Evolutionary conservation across 2,888 invertebrate genomes (phyloP).

Genomic region (Heliconius aoede): DNA sequence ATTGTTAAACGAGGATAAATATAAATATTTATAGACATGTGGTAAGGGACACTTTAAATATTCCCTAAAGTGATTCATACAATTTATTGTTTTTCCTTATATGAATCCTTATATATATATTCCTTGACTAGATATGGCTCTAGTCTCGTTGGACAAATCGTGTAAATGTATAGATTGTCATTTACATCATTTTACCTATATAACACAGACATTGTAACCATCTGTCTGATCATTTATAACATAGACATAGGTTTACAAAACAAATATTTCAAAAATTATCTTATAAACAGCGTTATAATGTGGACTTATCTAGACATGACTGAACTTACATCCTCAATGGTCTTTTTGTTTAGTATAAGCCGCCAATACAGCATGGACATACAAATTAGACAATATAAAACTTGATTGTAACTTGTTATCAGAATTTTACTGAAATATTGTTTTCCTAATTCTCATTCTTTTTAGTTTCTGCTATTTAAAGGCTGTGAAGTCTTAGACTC

Average conservation of each 20-base stretch:
- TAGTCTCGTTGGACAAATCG: no score
- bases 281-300: neutral
- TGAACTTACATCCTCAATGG: neutral
- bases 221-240: neutral
- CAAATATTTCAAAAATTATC: neutral
- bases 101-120: neutral
- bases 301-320: neutral
- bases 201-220: neutral
- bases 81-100: conserved; percentile 1
- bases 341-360: neutral
- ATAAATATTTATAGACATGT: neutral
- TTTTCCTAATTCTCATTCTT: no score
- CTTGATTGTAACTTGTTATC: neutral
- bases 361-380: neutral
- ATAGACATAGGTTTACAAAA: neutral
- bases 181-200: neutral
- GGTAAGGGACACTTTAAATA: neutral
- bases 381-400: neutral
- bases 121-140: neutral
- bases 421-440: no score
- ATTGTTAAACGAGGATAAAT: neutral
- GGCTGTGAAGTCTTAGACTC: no score
- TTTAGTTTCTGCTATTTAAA: no score
- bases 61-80: neutral
- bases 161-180: neutral